Percentiles rank a stretch among this genome's conserved stretches.
These are phyloP conservation scores for Nebria brevicollis DNA, from an alignment of 2,888 invertebrate genomes.

Conservation along the genomic window DNA sequence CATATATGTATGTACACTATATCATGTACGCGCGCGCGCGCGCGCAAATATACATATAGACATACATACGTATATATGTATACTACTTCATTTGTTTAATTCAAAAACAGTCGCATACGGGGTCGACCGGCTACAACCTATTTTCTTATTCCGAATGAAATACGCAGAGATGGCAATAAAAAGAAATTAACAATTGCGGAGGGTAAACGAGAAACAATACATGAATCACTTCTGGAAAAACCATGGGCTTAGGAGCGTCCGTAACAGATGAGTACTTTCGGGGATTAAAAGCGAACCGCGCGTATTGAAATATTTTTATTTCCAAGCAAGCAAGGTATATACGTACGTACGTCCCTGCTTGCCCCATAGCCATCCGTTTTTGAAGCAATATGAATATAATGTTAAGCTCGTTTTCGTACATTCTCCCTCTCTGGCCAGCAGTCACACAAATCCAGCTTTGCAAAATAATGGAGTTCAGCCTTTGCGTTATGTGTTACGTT, in stretches of 20 bases:
- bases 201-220: constrained; percentile 63
- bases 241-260: constrained; percentile 50
- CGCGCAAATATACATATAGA: too few relatives aligned
- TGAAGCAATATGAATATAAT: constrained; percentile 56
- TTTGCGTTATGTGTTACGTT: background rate
- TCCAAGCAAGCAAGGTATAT: constrained; percentile 22
- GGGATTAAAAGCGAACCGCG: constrained; percentile 64
- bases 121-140: background rate
- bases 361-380: constrained; percentile 37
- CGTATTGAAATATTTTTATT: constrained; percentile 50
- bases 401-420: constrained; percentile 51
- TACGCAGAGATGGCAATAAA: constrained; percentile 30
- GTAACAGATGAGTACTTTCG: constrained; percentile 63
- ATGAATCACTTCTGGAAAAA: constrained; percentile 59
- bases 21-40: too few relatives aligned
- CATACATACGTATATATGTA: background rate
- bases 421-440: constrained; percentile 6
- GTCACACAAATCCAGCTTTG: constrained; percentile 23
- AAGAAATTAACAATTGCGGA: constrained; percentile 48
- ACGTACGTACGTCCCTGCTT: constrained; percentile 9
- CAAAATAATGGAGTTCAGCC: constrained; percentile 9
- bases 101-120: constrained; percentile 2
- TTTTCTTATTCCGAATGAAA: constrained; percentile 29
- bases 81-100: constrained; percentile 17
- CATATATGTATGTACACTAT: too few relatives aligned